A percentile compares a stretch with the other conserved stretches of the same genome.
Evolutionary conservation across 2,888 invertebrate species (phyloP).

Genomic region (Thera britannica): DNA sequence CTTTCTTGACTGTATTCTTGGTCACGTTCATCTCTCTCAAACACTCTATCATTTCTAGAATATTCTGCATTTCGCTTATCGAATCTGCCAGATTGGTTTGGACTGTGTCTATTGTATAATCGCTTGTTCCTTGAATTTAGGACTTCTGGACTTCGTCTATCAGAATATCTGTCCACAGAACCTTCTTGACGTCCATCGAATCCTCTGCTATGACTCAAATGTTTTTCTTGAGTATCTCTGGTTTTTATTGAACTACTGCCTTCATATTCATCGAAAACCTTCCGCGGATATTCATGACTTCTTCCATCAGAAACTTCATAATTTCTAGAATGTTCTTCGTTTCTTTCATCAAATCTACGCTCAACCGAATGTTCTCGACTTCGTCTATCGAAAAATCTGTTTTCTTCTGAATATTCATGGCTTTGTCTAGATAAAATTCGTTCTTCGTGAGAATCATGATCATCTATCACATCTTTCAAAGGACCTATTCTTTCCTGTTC

Average conservation of each 20-base stretch:
- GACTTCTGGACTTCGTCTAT: not conserved
- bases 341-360: not conserved
- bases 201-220: not conserved
- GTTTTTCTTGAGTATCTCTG: too few species aligned
- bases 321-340: not conserved
- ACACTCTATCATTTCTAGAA: not conserved
- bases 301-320: not conserved
- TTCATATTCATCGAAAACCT: not conserved
- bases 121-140: not conserved
- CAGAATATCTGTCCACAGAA: not conserved
- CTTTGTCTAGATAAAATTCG: not conserved
- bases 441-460: not conserved
- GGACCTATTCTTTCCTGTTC: not conserved
- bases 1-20: not conserved
- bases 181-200: not conserved
- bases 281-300: not conserved
- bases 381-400: not conserved
- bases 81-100: not conserved
- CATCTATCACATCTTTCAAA: not conserved
- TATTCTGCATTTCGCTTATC: slow-evolving; percentile 2
- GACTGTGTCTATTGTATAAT: not conserved
- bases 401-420: not conserved
- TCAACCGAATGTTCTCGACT: not conserved
- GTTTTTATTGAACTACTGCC: not conserved
- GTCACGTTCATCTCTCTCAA: not conserved